These are phyloP conservation scores for Selenia dentaria DNA, from an alignment of 2,888 invertebrate genomes.

Conservation along the genomic window DNA sequence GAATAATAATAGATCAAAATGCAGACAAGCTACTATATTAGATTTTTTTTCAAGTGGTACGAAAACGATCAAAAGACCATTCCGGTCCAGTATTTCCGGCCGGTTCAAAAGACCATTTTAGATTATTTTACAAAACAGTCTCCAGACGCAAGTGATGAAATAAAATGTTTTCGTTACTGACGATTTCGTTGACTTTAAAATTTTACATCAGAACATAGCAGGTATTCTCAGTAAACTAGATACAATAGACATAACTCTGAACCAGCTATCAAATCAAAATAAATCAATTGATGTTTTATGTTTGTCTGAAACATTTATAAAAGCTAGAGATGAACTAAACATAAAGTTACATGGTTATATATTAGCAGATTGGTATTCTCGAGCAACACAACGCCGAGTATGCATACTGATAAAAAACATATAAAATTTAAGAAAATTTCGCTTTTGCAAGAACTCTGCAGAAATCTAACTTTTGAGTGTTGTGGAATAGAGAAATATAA, in stretches of 20 bases:
- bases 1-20: not conserved
- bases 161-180: not conserved
- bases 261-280: not conserved
- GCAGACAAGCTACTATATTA: not conserved
- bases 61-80: not conserved
- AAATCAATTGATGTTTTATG: not conserved
- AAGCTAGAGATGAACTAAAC: not conserved
- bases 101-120: not conserved
- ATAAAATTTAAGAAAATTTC: not conserved
- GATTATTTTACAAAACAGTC: not conserved
- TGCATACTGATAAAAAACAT: not conserved
- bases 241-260: not conserved
- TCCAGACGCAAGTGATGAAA: not conserved
- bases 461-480: not conserved
- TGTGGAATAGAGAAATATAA: not conserved
- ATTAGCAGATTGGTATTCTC: not conserved
- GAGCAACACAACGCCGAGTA: not conserved
- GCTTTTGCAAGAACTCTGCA: not conserved
- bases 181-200: not conserved
- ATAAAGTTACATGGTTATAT: not conserved
- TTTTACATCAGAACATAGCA: not conserved
- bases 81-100: too few relatives aligned
- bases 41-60: not conserved
- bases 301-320: not conserved
- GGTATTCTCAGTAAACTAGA: not conserved